phyloP scores from a whole-genome alignment of 1,140 invertebrate species.

The Centruroides sculpturatus region DNA sequence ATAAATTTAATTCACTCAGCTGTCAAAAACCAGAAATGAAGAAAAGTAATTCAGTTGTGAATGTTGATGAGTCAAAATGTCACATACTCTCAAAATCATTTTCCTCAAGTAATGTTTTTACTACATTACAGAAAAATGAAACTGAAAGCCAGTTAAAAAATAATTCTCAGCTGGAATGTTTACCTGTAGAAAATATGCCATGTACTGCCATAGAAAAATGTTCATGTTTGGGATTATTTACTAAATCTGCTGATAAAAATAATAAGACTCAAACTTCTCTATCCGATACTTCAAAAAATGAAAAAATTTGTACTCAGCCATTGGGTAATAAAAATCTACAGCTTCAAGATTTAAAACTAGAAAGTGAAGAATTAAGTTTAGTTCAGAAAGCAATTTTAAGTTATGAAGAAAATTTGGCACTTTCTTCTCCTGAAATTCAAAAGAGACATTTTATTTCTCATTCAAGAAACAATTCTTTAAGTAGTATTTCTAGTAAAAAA shows the following conservation, averaged over 20 bases:
- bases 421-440: slow-evolving; percentile 14
- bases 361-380: slow-evolving; percentile 4
- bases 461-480: too few species aligned
- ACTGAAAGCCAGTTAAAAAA: not conserved
- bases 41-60: not conserved
- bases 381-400: slow-evolving; percentile 16
- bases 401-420: slow-evolving; percentile 14
- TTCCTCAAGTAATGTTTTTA: not conserved
- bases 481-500: too few species aligned
- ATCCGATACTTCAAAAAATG: not conserved
- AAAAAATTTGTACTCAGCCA: not conserved
- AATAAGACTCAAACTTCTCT: not conserved
- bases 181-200: not conserved
- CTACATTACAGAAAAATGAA: too few species aligned
- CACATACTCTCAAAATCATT: not conserved
- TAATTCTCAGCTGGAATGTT: not conserved
- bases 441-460: not conserved
- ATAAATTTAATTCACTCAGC: not conserved
- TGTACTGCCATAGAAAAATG: not conserved
- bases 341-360: too few species aligned
- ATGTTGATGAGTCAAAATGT: not conserved
- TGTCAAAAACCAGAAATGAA: not conserved
- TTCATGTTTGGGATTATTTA: not conserved
- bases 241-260: not conserved
- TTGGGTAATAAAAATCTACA: slow-evolving; percentile 1